Percentiles rank a stretch among this genome's conserved stretches.
Evolutionary conservation across 1,140 invertebrate genomes (phyloP).

Genomic region (Apis florea): DNA sequence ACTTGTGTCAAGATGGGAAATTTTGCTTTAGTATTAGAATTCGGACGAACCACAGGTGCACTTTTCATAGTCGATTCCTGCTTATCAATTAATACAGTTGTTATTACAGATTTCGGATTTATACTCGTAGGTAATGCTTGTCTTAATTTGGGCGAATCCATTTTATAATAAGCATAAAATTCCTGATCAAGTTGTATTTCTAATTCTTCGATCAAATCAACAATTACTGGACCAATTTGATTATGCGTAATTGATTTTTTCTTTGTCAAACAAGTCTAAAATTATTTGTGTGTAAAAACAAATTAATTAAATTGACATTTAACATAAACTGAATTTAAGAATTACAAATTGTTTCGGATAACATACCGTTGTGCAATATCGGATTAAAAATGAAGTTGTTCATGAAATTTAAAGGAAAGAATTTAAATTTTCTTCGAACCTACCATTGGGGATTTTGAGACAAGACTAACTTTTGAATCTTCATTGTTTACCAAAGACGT

Average conservation of each 20-base stretch:
- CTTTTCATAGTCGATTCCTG: constrained; percentile 46
- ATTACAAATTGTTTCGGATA: neutral
- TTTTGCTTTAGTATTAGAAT: constrained; percentile 36
- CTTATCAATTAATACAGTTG: constrained; percentile 50
- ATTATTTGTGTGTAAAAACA: neutral
- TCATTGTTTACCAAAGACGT: constrained; percentile 16
- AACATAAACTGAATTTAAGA: neutral
- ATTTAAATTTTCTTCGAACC: neutral
- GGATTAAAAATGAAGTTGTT: neutral
- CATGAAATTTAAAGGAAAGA: neutral
- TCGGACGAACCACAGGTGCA: constrained; percentile 29
- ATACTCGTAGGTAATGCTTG: constrained; percentile 57
- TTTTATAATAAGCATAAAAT: constrained; percentile 71
- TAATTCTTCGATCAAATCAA: constrained; percentile 81
- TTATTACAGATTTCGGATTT: constrained; percentile 40
- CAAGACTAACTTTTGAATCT: constrained; percentile 63
- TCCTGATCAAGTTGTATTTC: constrained; percentile 77
- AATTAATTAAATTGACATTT: neutral
- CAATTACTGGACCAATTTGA: constrained; percentile 81
- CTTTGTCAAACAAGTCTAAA: constrained; percentile 34
- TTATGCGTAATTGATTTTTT: constrained; percentile 62
- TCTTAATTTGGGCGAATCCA: constrained; percentile 63
- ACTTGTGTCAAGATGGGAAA: constrained; percentile 38
- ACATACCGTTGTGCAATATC: neutral
- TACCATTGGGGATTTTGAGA: constrained; percentile 67